A percentile compares a stretch with the other conserved stretches of the same genome.
phyloP scores from a whole-genome alignment of 2,888 invertebrate species.

The Danaus chrysippus region DNA sequence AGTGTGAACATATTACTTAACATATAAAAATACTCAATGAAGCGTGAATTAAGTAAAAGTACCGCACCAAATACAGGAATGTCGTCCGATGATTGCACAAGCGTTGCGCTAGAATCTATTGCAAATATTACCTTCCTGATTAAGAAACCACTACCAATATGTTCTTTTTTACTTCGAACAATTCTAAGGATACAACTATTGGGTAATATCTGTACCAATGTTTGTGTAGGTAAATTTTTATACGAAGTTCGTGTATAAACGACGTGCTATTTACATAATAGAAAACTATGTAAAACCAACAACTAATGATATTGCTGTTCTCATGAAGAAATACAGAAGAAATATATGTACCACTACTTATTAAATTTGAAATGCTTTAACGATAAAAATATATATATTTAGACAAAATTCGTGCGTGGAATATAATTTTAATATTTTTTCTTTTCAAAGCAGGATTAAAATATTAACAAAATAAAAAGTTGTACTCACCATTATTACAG shows the following conservation, averaged over 20 bases:
- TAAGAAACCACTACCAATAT: conserved; percentile 20
- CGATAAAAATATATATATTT: no score
- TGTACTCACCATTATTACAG: not conserved
- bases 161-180: not conserved
- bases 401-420: no score
- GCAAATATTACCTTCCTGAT: conserved; percentile 26
- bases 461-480: not conserved
- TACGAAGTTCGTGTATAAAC: conserved; percentile 19
- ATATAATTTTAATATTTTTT: not conserved
- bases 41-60: conserved; percentile 15
- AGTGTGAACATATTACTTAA: not conserved
- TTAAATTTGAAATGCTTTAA: no score
- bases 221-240: conserved; percentile 6
- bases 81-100: conserved; percentile 24
- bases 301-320: no score
- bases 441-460: not conserved
- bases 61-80: conserved; percentile 26
- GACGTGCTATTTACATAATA: not conserved
- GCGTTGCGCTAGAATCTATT: conserved; percentile 20
- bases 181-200: not conserved
- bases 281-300: no score
- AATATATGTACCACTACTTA: no score
- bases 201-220: not conserved
- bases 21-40: not conserved
- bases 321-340: no score